Evolutionary conservation across 30 jellyfish, hydroid and myxozoan species (phyloP), one percentile per base, ranked within the genome.

Genomic region (Hydra vulgaris): DNA sequence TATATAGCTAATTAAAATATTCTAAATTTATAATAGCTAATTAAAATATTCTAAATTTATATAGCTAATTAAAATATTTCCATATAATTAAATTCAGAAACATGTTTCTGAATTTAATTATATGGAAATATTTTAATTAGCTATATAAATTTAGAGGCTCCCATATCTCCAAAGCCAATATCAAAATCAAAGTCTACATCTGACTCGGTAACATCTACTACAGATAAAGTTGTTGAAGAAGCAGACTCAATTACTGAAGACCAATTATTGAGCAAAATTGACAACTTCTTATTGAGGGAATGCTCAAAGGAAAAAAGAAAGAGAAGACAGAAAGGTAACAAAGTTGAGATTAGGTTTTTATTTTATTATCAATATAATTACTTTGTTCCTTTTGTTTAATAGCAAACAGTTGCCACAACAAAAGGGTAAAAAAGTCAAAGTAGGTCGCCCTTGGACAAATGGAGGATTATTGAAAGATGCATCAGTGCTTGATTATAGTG

Each of bases 391-490:
- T 3, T 40, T 40, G 12, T 40, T 40, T 40, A 40, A 12, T 12
- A 40, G 12, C 8, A 5, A 3, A 3, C 12, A 5, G 12, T 83
- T 95, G 7, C 96, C 89, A 21, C 72, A 82, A 15, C 89, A 82
- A 20, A 87, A 92, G 70, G 89, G 84, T 25, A 95, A 84, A 70
- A 83, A 84, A 68, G 82, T 76, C 54, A 92, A 92, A 76, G 96
- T 74, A 54, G 87, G 73, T 26, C 87, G 96, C 69, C 27, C 74
- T n/a, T 92, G 98, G 98, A 90, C 81, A 73, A 78, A 91, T 55
- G 80, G 90, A 79, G 98, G 98, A 17, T 85, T 95, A 19, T 17
- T 88, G 0, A 87, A 92, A 72, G 98, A 87, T 70, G 82, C 90
- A 77, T 80, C 85, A 17, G 83, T 91, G 16, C 79, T 87, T 70